Evolutionary conservation across 2,113 vertebrate species (phyloP).

Genomic region (Numenius arquata): DNA sequence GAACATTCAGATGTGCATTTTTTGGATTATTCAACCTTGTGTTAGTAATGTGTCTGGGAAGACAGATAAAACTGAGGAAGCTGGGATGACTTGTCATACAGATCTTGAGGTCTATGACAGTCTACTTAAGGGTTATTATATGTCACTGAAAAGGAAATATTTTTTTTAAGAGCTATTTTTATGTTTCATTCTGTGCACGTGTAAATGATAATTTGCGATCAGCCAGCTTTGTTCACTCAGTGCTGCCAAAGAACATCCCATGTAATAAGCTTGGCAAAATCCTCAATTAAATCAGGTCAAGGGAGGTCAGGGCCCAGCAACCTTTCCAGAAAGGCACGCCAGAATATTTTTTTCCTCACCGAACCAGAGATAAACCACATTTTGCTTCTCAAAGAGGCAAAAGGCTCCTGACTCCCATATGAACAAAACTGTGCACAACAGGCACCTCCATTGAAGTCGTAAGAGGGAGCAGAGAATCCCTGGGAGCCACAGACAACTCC

Average conservation of each 20-base stretch:
- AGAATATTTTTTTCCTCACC: not conserved
- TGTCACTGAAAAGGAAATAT: not conserved
- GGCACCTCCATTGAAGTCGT: not conserved
- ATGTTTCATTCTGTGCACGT: not conserved
- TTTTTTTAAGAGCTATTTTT: constrained; percentile 13
- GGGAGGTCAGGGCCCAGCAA: constrained; percentile 11
- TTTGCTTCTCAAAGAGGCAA: not conserved
- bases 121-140: not conserved
- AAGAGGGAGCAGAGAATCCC: not conserved
- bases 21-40: not conserved
- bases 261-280: constrained; percentile 32
- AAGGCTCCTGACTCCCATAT: not conserved
- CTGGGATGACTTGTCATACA: not conserved
- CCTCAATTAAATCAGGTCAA: constrained; percentile 13
- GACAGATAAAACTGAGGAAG: not conserved
- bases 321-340: not conserved
- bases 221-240: not conserved
- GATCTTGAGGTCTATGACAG: not conserved
- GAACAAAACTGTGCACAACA: not conserved
- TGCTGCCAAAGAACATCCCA: constrained; percentile 13
- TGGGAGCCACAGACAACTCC: not conserved
- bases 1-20: not conserved
- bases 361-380: not conserved
- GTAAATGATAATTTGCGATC: not conserved
- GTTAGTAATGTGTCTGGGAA: not conserved